Conservation (phyloP, 2,888 invertebrate genomes). For the Trissoscelio sp. region DNA sequence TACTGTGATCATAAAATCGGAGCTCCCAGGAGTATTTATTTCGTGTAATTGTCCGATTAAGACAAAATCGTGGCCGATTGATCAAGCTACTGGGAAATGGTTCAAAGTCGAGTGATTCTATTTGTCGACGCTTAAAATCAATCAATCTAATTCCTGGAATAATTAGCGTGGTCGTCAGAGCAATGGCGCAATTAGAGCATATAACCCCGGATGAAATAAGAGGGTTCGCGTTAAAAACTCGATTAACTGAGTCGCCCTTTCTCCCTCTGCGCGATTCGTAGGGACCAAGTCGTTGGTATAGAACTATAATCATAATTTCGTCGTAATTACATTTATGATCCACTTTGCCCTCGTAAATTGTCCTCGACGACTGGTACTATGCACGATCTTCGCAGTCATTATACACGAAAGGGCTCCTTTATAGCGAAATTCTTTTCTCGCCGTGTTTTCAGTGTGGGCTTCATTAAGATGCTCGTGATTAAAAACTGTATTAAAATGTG, state of each 20-base stretch:
- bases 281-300: constrained; percentile 70
- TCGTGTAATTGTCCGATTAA: neutral
- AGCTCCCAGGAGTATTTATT: too few relatives aligned
- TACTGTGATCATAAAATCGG: too few relatives aligned
- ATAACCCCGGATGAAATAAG: constrained; percentile 69
- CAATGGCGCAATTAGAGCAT: constrained; percentile 68
- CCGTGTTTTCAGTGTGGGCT: constrained; percentile 68
- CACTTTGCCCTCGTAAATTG: constrained; percentile 82
- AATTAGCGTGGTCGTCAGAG: constrained; percentile 53
- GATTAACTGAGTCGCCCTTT: constrained; percentile 67
- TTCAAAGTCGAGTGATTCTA: neutral
- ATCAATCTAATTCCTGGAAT: constrained; percentile 55
- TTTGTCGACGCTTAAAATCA: constrained; percentile 46
- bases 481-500: constrained; percentile 71
- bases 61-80: neutral
- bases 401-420: constrained; percentile 61
- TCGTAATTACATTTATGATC: constrained; percentile 82
- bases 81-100: neutral
- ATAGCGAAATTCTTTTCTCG: constrained; percentile 69
- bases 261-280: constrained; percentile 54
- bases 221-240: constrained; percentile 70
- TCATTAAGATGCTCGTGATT: constrained; percentile 79
- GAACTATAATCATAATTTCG: constrained; percentile 82
- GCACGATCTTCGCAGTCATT: constrained; percentile 71
- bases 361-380: constrained; percentile 77